Evolutionary conservation across 1,140 invertebrate genomes (phyloP), one percentile per base, ranked within the genome.

Genomic region (Paracyclopina nana): DNA sequence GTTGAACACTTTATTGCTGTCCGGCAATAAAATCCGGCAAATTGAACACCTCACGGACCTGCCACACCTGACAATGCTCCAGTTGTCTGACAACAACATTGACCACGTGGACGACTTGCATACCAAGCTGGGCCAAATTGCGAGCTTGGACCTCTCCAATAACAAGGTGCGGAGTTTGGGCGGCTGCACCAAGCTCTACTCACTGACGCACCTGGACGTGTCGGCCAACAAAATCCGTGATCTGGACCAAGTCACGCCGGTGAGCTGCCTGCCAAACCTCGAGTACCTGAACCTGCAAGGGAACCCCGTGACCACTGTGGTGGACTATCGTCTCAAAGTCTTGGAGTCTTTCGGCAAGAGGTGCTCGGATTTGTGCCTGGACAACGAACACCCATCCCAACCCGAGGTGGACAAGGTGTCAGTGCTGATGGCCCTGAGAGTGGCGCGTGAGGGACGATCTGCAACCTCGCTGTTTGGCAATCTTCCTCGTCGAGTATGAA

Each of bases 391-490:
- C 18, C 30, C 50, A 14, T 46, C 50, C 43, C 50, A 52, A 45
- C 38, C n/a, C 4, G 50, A 52, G 30, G 24, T 52, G 14, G 50
- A 52, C 27, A 52, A 45, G 26, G 50, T 52, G 12, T 46, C 31
- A 11, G 41, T 52, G 16, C 41, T 52, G 40, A 52, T 52, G 50
- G 50, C 50, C 2, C 24, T 52, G 18, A 14, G 50, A 16, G 50
- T 52, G 24, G 34, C 50, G 12, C 38, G 41, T 11, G 50, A 52
- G 14, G 34, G 34, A 16, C n/a, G 20, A 44, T 26, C 31, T 27
- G 38, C 50, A 12, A 52, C 50, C 18, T 22, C 30, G 5, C 40
- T 52, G 16, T 52, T 52, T 26, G 50, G 50, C 8, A 52, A 52
- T 29, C 38, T 52, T 4, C 50, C 50, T 26, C 12, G 27, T n/a